Conservation (phyloP, 2,113 vertebrate genomes). For the Egretta garzetta region DNA sequence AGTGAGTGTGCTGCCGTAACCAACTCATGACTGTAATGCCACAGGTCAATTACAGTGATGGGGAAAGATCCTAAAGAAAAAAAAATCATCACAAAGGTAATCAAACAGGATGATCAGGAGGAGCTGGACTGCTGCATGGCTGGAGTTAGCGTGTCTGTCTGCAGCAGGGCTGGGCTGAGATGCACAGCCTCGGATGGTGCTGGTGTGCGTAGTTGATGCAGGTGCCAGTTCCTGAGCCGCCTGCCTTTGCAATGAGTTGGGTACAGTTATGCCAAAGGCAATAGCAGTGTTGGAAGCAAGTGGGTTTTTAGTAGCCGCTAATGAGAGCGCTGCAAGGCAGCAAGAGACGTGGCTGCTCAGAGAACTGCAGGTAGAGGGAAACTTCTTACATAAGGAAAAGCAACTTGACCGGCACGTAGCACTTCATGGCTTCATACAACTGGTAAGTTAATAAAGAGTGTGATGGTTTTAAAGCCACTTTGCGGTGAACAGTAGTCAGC, state of each 20-base stretch:
- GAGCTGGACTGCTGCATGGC: background rate
- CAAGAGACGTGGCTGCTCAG: background rate
- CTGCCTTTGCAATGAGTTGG: fast-evolving
- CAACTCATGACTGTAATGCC: background rate
- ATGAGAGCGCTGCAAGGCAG: background rate
- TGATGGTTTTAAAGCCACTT: background rate
- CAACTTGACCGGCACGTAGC: background rate
- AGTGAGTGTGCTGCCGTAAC: background rate
- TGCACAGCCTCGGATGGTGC: background rate
- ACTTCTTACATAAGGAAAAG: background rate
- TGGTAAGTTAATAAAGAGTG: background rate
- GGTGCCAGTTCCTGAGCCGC: background rate
- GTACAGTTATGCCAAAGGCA: background rate
- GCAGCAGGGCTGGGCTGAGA: background rate
- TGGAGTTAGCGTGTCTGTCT: background rate
- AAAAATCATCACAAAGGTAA: background rate
- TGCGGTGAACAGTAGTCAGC: background rate
- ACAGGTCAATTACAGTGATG: background rate
- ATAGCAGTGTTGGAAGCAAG: background rate
- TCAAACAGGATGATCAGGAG: background rate
- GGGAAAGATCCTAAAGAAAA: background rate
- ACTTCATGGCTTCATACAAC: background rate
- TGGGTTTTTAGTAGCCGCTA: background rate
- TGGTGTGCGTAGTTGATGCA: background rate
- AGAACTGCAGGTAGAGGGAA: background rate